Evolutionary conservation across 2,797 vertebrate genomes (phyloP).

Genomic region (Pogoniulus pusillus): DNA sequence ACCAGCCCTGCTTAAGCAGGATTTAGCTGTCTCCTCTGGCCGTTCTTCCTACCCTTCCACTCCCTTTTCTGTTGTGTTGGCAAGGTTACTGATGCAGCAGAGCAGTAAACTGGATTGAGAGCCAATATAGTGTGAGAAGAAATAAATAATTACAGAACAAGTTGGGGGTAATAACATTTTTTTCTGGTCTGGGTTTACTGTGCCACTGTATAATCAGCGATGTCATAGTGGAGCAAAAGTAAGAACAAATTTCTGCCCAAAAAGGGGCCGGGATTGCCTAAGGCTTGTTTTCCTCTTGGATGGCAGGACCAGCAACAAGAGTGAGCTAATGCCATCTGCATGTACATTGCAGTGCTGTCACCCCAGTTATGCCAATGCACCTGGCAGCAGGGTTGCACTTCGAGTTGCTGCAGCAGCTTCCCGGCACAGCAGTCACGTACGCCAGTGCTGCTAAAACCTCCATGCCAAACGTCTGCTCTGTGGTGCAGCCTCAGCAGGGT

Average conservation of each 20-base stretch:
- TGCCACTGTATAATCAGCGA: not conserved
- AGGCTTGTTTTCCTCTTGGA: not conserved
- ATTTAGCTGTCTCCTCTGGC: not conserved
- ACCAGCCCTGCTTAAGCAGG: conserved; percentile 1
- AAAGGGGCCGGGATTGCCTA: rapidly evolving
- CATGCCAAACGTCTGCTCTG: rapidly evolving
- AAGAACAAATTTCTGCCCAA: not conserved
- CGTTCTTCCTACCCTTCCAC: not conserved
- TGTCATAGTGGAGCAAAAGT: not conserved
- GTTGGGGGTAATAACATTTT: not conserved
- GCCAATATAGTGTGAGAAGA: not conserved
- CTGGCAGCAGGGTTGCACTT: not conserved
- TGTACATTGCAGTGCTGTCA: rapidly evolving
- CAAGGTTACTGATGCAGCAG: not conserved
- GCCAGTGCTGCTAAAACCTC: not conserved
- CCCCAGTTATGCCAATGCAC: not conserved
- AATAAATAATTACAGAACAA: not conserved
- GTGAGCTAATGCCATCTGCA: not conserved
- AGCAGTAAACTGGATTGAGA: not conserved
- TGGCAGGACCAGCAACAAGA: not conserved
- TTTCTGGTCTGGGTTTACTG: not conserved
- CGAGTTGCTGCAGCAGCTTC: rapidly evolving
- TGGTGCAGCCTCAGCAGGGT: not conserved
- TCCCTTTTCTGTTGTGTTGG: not conserved
- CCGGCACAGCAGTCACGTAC: not conserved